A percentile compares a stretch with the other conserved stretches of the same genome.
phyloP scores from a whole-genome alignment of 2,888 invertebrate species.

The Erebia palarica region DNA sequence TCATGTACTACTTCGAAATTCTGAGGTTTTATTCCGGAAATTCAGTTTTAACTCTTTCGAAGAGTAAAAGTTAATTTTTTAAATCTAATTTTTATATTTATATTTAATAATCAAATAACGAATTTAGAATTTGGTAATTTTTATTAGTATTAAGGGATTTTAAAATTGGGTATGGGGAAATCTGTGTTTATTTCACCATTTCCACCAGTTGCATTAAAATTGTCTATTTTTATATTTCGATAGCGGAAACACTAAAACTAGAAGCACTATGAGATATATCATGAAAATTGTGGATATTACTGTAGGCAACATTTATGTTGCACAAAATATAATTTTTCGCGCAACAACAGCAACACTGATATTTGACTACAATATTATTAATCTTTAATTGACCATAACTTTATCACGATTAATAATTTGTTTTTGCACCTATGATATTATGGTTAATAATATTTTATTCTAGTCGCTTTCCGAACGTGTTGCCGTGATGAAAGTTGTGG shows the following conservation, averaged over 20 bases:
- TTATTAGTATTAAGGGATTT: neutral
- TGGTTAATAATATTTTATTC: neutral
- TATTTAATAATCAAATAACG: neutral
- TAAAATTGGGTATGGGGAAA: neutral
- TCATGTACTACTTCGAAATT: neutral
- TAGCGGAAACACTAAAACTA: conserved; percentile 68
- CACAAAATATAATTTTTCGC: neutral
- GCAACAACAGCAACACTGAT: conserved; percentile 1
- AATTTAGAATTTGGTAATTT: neutral
- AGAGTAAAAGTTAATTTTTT: too few species aligned
- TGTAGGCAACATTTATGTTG: conserved; percentile 53
- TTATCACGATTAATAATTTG: neutral
- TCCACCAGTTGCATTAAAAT: neutral
- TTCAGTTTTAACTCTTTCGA: too few species aligned
- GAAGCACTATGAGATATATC: conserved; percentile 66
- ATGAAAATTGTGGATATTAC: conserved; percentile 65
- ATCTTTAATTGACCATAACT: neutral
- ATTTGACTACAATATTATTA: neutral
- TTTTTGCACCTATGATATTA: neutral
- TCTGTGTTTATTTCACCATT: neutral
- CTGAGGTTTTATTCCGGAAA: too few species aligned
- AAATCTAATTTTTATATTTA: too few species aligned
- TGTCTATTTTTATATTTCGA: conserved; percentile 61
- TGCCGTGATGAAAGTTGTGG: conserved; percentile 45
- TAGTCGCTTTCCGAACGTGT: conserved; percentile 41